Percentiles rank a stretch among this genome's conserved stretches.
Evolutionary conservation across 1,140 invertebrate species (phyloP).

Genomic region (Cherax destructor): DNA sequence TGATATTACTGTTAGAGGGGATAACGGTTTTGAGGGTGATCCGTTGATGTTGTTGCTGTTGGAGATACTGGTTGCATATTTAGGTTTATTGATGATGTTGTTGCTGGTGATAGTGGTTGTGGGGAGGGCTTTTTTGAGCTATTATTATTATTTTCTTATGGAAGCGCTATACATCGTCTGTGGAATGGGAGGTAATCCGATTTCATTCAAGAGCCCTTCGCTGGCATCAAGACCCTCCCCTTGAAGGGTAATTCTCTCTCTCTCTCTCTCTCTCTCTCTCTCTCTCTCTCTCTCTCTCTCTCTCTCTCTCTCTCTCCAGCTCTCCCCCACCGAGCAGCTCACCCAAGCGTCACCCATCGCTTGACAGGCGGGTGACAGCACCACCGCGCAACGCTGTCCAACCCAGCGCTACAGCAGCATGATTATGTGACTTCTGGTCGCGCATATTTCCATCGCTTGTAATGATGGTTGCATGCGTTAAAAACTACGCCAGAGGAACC

Average conservation of each 20-base stretch:
- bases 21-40: not conserved
- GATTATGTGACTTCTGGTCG: not conserved
- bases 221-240: too few relatives aligned
- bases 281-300: conserved; percentile 18
- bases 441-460: not conserved
- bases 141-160: not conserved
- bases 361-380: not conserved
- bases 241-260: conserved; percentile 14
- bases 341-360: not conserved
- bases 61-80: not conserved
- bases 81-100: not conserved
- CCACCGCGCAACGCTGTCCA: not conserved
- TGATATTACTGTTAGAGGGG: not conserved
- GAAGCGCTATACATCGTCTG: not conserved
- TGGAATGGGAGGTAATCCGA: too few relatives aligned
- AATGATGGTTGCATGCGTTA: not conserved
- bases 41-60: not conserved
- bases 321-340: not conserved
- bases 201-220: not conserved
- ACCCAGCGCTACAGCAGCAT: not conserved
- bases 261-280: conserved; percentile 20
- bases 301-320: not conserved
- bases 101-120: not conserved
- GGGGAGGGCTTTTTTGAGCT: too few relatives aligned
- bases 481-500: not conserved